Conservation (phyloP, 2,888 invertebrate species). For the Fissipunctia ypsillon region DNA sequence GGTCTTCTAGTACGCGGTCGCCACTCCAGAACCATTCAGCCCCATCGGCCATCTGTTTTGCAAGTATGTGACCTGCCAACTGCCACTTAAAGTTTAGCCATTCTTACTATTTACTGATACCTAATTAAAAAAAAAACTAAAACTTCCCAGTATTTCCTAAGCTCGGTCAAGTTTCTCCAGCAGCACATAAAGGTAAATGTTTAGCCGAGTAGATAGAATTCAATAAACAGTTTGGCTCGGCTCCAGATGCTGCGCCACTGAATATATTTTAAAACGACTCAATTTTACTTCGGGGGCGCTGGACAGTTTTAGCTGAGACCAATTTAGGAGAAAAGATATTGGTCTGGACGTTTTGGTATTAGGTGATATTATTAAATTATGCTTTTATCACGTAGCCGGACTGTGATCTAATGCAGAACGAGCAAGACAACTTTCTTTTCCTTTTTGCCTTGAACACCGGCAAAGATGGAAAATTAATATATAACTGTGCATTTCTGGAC, state of each 20-base stretch:
- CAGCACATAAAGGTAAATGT: constrained; percentile 30
- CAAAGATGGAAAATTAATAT: background rate
- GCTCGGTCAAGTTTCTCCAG: background rate
- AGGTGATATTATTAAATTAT: constrained; percentile 36
- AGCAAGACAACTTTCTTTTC: background rate
- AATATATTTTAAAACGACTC: constrained; percentile 61
- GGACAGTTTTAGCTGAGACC: constrained; percentile 43
- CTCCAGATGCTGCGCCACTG: constrained; percentile 52
- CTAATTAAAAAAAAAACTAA: too few species aligned
- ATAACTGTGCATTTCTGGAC: background rate
- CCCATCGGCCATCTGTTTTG: too few species aligned
- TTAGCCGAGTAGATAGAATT: constrained; percentile 48
- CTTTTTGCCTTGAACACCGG: background rate
- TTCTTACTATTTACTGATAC: too few species aligned
- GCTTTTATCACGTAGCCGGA: background rate
- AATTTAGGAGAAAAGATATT: constrained; percentile 44
- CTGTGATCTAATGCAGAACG: too few species aligned
- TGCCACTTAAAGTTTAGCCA: too few species aligned
- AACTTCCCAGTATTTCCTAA: background rate
- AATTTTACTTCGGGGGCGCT: constrained; percentile 48
- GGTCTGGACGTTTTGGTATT: constrained; percentile 20
- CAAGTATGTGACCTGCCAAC: too few species aligned
- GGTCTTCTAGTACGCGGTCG: too few species aligned
- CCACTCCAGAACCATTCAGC: too few species aligned
- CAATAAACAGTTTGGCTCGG: constrained; percentile 63